phyloP scores from a whole-genome alignment of 2,888 invertebrate species.

The Candidula unifasciata region DNA sequence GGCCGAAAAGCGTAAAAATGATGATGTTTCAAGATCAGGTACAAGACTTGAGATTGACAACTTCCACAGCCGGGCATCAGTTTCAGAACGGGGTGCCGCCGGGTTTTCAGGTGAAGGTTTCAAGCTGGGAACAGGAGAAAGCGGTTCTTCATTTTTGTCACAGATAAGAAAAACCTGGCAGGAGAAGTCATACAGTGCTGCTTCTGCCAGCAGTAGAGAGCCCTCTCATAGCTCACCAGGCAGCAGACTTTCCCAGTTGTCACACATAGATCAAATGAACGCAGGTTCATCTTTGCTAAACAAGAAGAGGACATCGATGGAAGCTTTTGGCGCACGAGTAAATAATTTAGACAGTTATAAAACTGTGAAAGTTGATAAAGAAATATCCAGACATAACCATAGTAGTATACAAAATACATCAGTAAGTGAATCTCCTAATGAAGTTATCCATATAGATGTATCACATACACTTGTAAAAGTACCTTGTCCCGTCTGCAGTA shows the following conservation, averaged over 20 bases:
- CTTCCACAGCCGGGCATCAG: not conserved
- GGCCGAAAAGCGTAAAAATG: too few species aligned
- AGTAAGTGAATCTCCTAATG: too few species aligned
- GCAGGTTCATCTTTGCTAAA: not conserved
- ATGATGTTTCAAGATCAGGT: too few species aligned
- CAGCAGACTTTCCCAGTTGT: not conserved
- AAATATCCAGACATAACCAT: not conserved
- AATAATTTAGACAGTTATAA: too few species aligned
- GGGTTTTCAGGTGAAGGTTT: conserved; percentile 47
- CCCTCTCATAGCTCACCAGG: not conserved
- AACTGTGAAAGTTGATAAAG: not conserved
- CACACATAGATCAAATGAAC: not conserved
- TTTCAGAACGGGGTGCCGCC: not conserved
- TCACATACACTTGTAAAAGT: not conserved
- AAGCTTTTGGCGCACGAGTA: conserved; percentile 29
- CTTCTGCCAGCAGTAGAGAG: not conserved
- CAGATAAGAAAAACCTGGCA: conserved; percentile 26
- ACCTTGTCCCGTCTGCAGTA: conserved; percentile 68
- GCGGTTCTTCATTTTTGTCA: conserved; percentile 38
- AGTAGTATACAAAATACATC: not conserved
- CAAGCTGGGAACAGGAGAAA: conserved; percentile 35
- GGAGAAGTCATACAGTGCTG: too few species aligned
- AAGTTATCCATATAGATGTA: not conserved
- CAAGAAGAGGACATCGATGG: not conserved
- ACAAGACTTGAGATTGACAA: not conserved